Conservation (phyloP, 2,888 invertebrate species). For the Nomada flava region DNA sequence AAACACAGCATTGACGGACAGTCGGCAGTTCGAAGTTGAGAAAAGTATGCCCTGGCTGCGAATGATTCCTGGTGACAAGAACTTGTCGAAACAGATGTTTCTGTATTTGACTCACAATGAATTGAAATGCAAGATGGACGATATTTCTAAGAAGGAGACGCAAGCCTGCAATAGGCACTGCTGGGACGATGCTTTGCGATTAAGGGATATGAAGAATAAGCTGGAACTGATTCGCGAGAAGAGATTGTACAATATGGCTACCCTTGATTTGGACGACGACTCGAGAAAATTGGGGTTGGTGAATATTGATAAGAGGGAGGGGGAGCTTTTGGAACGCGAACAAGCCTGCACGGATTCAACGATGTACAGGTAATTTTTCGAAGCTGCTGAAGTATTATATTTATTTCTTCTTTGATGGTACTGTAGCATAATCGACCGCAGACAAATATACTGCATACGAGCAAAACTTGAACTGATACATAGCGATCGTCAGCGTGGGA, state of each 20-base stretch:
- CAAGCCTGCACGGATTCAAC: constrained; percentile 70
- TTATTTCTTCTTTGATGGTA: neutral
- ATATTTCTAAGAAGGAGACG: constrained; percentile 74
- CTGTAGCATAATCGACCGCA: neutral
- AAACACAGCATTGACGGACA: constrained; percentile 38
- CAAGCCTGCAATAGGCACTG: constrained; percentile 76
- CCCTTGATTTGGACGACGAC: constrained; percentile 73
- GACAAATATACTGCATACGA: constrained; percentile 6
- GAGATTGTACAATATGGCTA: constrained; percentile 74
- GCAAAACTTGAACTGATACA: constrained; percentile 2
- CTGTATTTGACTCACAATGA: constrained; percentile 77
- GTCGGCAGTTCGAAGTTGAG: constrained; percentile 68
- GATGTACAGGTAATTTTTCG: constrained; percentile 75
- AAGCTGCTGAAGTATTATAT: neutral
- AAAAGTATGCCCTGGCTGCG: constrained; percentile 72
- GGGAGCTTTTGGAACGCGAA: constrained; percentile 71
- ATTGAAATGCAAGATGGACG: constrained; percentile 75
- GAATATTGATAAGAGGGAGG: constrained; percentile 72
- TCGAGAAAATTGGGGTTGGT: constrained; percentile 68
- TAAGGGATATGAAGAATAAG: constrained; percentile 80
- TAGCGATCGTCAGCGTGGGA: neutral
- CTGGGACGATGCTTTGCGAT: constrained; percentile 80
- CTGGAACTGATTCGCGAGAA: constrained; percentile 77
- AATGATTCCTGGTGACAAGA: constrained; percentile 69
- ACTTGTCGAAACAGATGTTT: constrained; percentile 76